These are phyloP conservation scores for Xylophagus ater DNA, from an alignment of 2,888 invertebrate species.

Conservation along the genomic window DNA sequence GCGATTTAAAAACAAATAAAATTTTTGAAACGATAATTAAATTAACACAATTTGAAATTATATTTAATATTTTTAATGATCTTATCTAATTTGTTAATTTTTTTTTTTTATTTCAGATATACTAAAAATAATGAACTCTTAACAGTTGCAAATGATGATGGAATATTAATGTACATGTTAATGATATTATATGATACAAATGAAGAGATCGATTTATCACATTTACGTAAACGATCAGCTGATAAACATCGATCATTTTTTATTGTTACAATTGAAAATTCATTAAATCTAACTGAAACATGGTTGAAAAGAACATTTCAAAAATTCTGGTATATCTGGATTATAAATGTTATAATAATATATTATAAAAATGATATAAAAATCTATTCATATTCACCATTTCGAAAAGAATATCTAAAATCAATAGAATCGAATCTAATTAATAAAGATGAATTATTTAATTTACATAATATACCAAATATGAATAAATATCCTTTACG, in stretches of 20 bases:
- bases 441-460: constrained; percentile 25
- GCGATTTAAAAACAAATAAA: neutral
- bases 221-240: constrained; percentile 29
- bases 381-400: constrained; percentile 45
- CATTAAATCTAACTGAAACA: constrained; percentile 12
- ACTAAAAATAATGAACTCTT: constrained; percentile 19
- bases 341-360: constrained; percentile 40
- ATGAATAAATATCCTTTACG: constrained; percentile 30
- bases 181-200: constrained; percentile 29
- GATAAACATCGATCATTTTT: constrained; percentile 32
- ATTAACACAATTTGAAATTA: neutral
- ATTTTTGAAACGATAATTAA: neutral
- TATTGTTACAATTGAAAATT: constrained; percentile 27
- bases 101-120: constrained; percentile 21
- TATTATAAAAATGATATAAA: constrained; percentile 32
- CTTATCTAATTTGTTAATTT: neutral
- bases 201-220: constrained; percentile 25
- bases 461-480: constrained; percentile 27
- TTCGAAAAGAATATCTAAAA: constrained; percentile 37
- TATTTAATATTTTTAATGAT: neutral
- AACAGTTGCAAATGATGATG: constrained; percentile 28
- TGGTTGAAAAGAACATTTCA: constrained; percentile 42
- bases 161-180: constrained; percentile 30
- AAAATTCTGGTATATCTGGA: constrained; percentile 43
- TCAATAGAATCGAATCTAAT: constrained; percentile 19